Percentiles rank a stretch among this genome's conserved stretches.
These are phyloP conservation scores for Falco columbarius DNA, from an alignment of 2,797 vertebrate genomes.

Conservation along the genomic window DNA sequence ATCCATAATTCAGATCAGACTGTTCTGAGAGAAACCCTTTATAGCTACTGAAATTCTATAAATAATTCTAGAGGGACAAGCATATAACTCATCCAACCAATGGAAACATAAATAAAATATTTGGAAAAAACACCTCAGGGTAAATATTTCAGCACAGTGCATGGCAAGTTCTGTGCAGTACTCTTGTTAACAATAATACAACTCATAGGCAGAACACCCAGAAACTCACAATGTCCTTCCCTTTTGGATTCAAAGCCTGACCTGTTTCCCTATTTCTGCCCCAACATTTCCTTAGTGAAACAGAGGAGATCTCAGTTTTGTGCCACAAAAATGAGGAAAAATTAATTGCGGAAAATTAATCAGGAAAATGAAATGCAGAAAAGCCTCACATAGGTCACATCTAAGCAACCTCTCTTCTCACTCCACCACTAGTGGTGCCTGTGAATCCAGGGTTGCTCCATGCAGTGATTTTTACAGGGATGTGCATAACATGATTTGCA, in stretches of 20 bases:
- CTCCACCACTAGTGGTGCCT: background rate
- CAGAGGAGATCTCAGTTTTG: background rate
- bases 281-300: background rate
- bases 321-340: background rate
- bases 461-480: background rate
- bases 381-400: background rate
- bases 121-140: constrained; percentile 54
- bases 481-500: background rate
- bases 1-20: constrained; percentile 67
- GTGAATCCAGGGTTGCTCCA: background rate
- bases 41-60: constrained; percentile 66
- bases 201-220: background rate
- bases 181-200: constrained; percentile 38
- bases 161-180: background rate
- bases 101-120: constrained; percentile 70
- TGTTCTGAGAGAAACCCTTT: constrained; percentile 49
- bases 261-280: background rate
- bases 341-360: background rate
- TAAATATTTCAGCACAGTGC: constrained; percentile 57
- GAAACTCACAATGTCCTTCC: background rate
- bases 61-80: constrained; percentile 71
- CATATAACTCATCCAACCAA: constrained; percentile 62
- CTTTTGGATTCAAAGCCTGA: background rate
- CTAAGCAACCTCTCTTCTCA: background rate
- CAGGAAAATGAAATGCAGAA: background rate